These are phyloP conservation scores for Anabacerthia variegaticeps DNA, from an alignment of 2,797 vertebrate genomes.

Conservation along the genomic window DNA sequence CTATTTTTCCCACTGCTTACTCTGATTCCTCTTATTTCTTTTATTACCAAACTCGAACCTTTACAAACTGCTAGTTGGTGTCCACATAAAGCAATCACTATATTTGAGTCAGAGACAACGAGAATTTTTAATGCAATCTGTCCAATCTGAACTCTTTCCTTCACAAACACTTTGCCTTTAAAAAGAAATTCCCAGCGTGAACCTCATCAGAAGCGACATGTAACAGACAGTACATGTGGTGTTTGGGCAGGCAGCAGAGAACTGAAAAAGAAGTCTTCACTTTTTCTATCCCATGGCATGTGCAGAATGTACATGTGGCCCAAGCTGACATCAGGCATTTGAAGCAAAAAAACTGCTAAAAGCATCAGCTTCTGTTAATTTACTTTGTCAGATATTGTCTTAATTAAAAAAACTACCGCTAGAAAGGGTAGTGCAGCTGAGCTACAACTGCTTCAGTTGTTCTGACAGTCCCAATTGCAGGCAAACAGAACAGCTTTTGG, in stretches of 20 bases:
- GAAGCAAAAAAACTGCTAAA: conserved; percentile 74
- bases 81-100: conserved; percentile 37
- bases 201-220: conserved; percentile 76
- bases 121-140: conserved; percentile 68
- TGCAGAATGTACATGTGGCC: conserved; percentile 76
- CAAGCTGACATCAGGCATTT: conserved; percentile 76
- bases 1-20: background rate
- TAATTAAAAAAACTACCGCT: conserved; percentile 68
- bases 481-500: conserved; percentile 1
- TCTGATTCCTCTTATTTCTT: background rate
- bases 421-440: conserved; percentile 73
- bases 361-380: conserved; percentile 78
- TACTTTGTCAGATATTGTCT: conserved; percentile 75
- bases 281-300: conserved; percentile 75
- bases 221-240: conserved; percentile 81
- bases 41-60: conserved; percentile 27
- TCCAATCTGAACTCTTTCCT: conserved; percentile 71
- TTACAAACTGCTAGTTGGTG: conserved; percentile 45
- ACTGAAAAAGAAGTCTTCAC: conserved; percentile 71
- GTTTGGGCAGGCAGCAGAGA: conserved; percentile 72
- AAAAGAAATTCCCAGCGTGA: conserved; percentile 79
- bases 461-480: conserved; percentile 27
- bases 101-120: conserved; percentile 29
- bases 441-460: conserved; percentile 73
- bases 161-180: conserved; percentile 76